Percentiles rank a stretch among this genome's conserved stretches.
These are phyloP conservation scores for Machaerirhynchus nigripectus DNA, from an alignment of 2,113 vertebrate genomes.

Conservation along the genomic window DNA sequence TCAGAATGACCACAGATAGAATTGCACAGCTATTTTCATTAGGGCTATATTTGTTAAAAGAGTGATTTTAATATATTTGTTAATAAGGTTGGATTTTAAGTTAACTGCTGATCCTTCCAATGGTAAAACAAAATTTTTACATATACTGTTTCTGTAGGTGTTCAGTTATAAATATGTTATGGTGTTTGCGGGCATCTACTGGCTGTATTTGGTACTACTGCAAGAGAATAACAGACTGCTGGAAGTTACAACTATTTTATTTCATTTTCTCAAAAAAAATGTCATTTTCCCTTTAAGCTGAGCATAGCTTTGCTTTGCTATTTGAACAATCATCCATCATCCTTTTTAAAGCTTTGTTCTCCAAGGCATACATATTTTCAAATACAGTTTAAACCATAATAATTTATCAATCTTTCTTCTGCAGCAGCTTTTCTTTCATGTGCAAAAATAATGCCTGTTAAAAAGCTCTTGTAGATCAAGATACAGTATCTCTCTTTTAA, in stretches of 20 bases:
- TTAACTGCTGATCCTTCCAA: neutral
- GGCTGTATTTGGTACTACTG: conserved; percentile 69
- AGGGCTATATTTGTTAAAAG: neutral
- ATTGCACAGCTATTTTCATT: neutral
- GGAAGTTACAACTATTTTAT: neutral
- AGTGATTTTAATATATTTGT: neutral
- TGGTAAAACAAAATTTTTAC: neutral
- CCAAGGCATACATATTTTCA: neutral
- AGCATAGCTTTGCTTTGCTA: neutral
- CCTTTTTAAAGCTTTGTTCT: neutral
- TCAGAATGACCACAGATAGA: neutral
- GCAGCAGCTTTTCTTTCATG: neutral
- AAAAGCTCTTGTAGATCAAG: neutral
- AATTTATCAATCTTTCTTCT: neutral
- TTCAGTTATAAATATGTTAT: conserved; percentile 19
- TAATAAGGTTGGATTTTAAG: neutral
- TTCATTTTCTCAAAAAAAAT: neutral
- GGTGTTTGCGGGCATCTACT: conserved; percentile 89
- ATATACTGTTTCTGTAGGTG: neutral
- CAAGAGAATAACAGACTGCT: neutral
- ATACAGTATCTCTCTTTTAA: neutral
- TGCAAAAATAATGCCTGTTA: neutral
- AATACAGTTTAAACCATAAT: neutral
- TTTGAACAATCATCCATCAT: neutral
- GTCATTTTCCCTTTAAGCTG: neutral